Base-by-base conservation (phyloP, 1,140 invertebrate genomes). In the Euwallacea similis region DNA sequence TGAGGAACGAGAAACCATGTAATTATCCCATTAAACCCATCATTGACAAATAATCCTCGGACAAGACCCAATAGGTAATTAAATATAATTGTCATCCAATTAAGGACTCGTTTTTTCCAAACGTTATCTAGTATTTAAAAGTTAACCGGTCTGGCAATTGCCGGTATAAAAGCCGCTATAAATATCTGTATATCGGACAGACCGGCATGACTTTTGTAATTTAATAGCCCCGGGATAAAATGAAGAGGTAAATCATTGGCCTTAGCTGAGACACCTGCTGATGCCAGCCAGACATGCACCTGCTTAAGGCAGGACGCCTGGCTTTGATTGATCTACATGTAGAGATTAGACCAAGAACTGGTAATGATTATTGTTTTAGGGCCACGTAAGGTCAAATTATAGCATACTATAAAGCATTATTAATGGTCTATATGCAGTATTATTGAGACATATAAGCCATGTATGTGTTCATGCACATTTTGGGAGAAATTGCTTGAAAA, bases 11-110 rank as follows among this genome's bases (percentile, higher is more conserved):
- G 21, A 4, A 33, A 33, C 21, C 21, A 33, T 33, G 21, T 33
- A 33, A 33, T 33, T 33, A 33, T 33, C 21, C 21, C 21, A 33
- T 33, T 33, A 33, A 33, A 33, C 21, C 21, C 21, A 33, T 33
- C 4, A 33, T 33, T 33, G 21, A 33, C 21, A 33, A 33, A 33
- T 33, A 33, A 33, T 33, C 21, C 21, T 33, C 21, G 1, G 21
- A 33, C 21, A 33, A 33, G 21, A 33, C 21, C 21, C 21, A 33
- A 33, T 33, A 33, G 21, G 21, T 65, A 65, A 46, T 65, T 54
- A 65, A 65, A 65, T 65, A 65, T 65, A 65, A 65, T 65, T 65
- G 63, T 65, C 63, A n/a, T 65, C 63, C 63, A 65, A 65, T 65
- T 65, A 65, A 65, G 50, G 63, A 54, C 47, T 42, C 10, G 61